Evolutionary conservation across 2,888 invertebrate genomes (phyloP), one percentile per base, ranked within the genome.

Genomic region (Microchrysa polita): DNA sequence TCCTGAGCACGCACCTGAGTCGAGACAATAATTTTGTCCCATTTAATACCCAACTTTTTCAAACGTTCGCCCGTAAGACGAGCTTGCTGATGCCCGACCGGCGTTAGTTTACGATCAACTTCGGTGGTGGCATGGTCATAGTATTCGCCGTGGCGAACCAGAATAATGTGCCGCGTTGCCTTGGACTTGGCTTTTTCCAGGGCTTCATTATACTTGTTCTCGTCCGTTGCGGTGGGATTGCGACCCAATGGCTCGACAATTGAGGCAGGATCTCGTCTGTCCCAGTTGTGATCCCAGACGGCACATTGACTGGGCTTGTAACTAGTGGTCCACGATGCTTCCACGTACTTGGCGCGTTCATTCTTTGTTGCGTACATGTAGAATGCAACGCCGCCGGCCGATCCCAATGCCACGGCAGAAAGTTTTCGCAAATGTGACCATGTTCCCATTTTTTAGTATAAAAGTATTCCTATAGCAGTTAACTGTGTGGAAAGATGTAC

Each of bases 61-160:
- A 99, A 85, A 20, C 98, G 88, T 78, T 90, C 86, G 0, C 97
- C 99, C 0, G 97, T 95, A 48, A 90, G 83, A 52, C 91, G 89
- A 0, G 98, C 98, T 87, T 99, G 98, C 74, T 90, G 74, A 75
- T 85, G 85, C 88, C 97, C 97, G 73, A 96, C 86, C 61, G 90
- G 88, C 0, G 98, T 97, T 12, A 98, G 88, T 71, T 87, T 86
- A 79, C 93, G 88, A 22, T 94, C 91, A 5, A 87, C 86, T 81
- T 97, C 96, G 1, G 86, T 88, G 40, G 85, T 83, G 0, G 93
- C 95, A 10, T 88, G 86, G 53, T 92, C 84, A 79, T 95, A 89
- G 82, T 98, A 99, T 83, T 98, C 98, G 0, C 98, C 99, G 84
- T 99, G 98, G 53, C 98, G 88, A 74, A 98, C 92, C 16, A 98